A percentile compares a stretch with the other conserved stretches of the same genome.
These are phyloP conservation scores for Sakesphorus luctuosus DNA, from an alignment of 2,113 vertebrate genomes.

Conservation along the genomic window DNA sequence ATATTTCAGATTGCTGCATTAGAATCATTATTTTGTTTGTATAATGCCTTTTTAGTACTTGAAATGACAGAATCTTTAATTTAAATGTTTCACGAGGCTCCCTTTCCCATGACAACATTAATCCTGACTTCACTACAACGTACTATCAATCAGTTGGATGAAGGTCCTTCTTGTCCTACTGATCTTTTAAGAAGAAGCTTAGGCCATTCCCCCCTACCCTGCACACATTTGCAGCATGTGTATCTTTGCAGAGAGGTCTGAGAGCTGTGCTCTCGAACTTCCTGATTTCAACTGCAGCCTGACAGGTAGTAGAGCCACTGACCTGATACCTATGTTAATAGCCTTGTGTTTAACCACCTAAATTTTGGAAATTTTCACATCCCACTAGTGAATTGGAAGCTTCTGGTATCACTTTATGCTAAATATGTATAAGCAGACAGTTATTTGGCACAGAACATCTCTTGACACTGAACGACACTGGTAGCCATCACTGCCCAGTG, in stretches of 20 bases:
- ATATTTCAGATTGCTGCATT: not conserved
- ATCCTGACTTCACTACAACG: not conserved
- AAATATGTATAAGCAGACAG: not conserved
- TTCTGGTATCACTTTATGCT: not conserved
- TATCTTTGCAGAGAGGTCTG: not conserved
- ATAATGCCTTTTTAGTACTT: not conserved
- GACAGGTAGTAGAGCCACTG: not conserved
- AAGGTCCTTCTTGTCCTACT: not conserved
- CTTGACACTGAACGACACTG: not conserved
- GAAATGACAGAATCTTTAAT: not conserved
- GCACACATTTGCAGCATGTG: not conserved
- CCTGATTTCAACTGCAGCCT: not conserved
- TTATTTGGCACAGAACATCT: not conserved
- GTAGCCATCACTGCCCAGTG: not conserved
- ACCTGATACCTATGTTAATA: not conserved
- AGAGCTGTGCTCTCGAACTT: not conserved
- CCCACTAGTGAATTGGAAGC: not conserved
- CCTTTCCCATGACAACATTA: not conserved
- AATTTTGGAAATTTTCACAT: not conserved
- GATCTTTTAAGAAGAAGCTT: not conserved
- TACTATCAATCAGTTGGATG: not conserved
- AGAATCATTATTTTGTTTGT: not conserved
- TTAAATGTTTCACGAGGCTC: not conserved
- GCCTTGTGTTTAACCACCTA: not conserved
- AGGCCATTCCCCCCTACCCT: fast-evolving